Conservation (phyloP, 2,888 invertebrate species). For the Aricia artaxerxes region DNA sequence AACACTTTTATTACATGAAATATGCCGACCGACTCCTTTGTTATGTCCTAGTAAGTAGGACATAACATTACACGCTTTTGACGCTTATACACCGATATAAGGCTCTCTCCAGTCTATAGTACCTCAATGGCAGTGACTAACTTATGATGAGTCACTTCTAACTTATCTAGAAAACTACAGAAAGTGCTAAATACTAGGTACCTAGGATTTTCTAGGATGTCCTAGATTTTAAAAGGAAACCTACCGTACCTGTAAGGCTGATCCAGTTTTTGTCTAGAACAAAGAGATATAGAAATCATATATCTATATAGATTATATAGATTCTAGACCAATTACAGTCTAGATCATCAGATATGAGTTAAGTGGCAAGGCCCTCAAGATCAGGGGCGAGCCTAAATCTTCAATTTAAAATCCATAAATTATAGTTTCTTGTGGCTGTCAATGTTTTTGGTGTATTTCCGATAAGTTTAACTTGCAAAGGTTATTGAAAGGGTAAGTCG, state of each 20-base stretch:
- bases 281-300: background rate
- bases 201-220: background rate
- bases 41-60: too few species aligned
- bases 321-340: background rate
- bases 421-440: background rate
- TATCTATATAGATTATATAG: too few species aligned
- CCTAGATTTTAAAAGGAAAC: constrained; percentile 1
- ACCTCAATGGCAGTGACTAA: too few species aligned
- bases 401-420: background rate
- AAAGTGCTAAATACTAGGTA: background rate
- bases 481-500: background rate
- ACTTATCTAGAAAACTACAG: background rate
- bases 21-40: too few species aligned
- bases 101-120: too few species aligned
- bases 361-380: background rate
- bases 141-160: background rate
- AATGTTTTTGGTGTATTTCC: background rate
- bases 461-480: background rate
- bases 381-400: too few species aligned
- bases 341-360: background rate
- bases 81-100: too few species aligned
- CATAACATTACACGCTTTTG: too few species aligned
- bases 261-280: background rate
- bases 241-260: background rate
- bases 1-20: too few species aligned